Evolutionary conservation across 35 echinoderm and acorn worm species (phyloP), one percentile per base, ranked within the genome.

Genomic region (Holothuria glaberrima): DNA sequence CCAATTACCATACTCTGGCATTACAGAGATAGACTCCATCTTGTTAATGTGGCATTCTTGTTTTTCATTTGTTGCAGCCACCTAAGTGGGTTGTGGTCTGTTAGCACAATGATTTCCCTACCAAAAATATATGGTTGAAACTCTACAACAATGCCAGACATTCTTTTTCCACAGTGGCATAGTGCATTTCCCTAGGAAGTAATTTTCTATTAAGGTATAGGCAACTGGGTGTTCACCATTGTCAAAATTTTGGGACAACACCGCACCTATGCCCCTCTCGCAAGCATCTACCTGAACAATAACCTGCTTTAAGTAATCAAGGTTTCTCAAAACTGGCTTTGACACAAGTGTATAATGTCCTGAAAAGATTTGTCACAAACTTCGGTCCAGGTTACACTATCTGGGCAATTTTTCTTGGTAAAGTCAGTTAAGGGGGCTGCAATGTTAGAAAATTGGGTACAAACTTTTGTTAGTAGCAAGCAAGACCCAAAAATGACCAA

Each of bases 401-500:
- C 44, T 46, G 44, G 44, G 10, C 44, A 46, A 46, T 46, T 46
- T 46, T 46, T 46, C 44, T 46, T 46, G 44, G 44, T 46, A 46
- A 46, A n/a, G 76, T 94, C 88, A 30, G 78, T 71, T 24, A 96
- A 58, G 54, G 92, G 92, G 3, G 48, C 34, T 74, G 87, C 64
- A 83, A 94, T 85, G 61, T 50, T 59, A 6, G 69, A 67, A 81
- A 90, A 50, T 93, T 78, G 35, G 76, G 86, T 13, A 93, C 64
- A 68, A 94, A 94, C 38, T 94, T 90, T 21, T 85, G 68, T 41
- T 90, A 94, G 32, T 94, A 94, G 19, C 72, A 64, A 25, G 57
- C 60, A 12, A 91, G 52, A 18, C 93, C 93, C 34, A 94, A 61
- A 80, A 90, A 90, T n/a, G 88, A 12, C 22, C 91, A 24, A 25